Evolutionary conservation across 2,113 vertebrate species (phyloP), one percentile per base, ranked within the genome.

Genomic region (Neotoma lepida): DNA sequence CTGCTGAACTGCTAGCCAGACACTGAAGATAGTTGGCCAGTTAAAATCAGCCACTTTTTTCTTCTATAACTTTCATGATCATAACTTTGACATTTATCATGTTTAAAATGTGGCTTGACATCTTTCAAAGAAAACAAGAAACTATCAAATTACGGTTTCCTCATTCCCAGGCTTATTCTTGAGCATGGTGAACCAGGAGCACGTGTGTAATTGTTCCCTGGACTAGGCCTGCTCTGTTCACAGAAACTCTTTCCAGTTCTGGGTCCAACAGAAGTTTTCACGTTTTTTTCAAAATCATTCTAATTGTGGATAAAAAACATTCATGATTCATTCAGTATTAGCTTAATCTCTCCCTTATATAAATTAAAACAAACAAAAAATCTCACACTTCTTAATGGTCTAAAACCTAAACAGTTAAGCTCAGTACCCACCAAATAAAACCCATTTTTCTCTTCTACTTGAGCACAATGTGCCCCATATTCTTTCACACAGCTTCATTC

Each of bases 71-170:
- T 90, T 71, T 58, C 24, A 56, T 51, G 14, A 26, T 95, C 12
- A 44, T 87, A 76, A 89, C 71, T 86, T 71, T 93, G 51, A 89
- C 15, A 73, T 81, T 41, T 92, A 70, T 89, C 22, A 58, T 94
- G 13, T 84, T 86, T 89, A 87, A 95, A 84, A 82, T 54, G 33
- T 56, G 8, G 4, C 81, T 51, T 28, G 9, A 28, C 58, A 13
- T n/a, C n/a, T 58, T 78, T 80, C n/a, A 58, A 24, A 68, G 18
- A 41, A 76, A 44, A 39, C n/a, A 33, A 54, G 63, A 22, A 94
- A 89, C 33, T 35, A 26, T 81, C 64, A 70, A 70, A 35, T 63
- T 56, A 80, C 54, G 18, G 20, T 82, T 68, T 26, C 30, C 46
- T 68, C 3, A 28, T 6, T 30, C 13, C 6, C 2, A 3, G 35